These are phyloP conservation scores for Cavia aperea DNA, from an alignment of 2,113 vertebrate genomes.

Conservation along the genomic window DNA sequence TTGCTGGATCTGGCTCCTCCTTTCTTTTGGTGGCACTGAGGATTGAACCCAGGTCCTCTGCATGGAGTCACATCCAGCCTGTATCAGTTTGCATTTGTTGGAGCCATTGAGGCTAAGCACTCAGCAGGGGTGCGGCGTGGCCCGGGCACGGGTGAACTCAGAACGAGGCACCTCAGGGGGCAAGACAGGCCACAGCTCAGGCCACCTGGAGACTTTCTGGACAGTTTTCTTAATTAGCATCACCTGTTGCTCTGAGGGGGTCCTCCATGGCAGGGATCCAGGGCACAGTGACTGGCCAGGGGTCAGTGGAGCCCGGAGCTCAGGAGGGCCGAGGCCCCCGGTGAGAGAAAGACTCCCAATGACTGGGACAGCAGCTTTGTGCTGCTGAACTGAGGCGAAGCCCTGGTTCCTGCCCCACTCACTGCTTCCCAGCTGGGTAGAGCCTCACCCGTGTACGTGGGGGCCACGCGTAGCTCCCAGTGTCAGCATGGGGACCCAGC, in stretches of 20 bases:
- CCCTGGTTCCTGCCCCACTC: accelerated
- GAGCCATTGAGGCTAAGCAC: no score
- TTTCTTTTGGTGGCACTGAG: neutral
- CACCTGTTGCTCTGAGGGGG: no score
- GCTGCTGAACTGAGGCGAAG: no score
- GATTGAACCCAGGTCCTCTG: neutral
- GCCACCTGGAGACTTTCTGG: no score
- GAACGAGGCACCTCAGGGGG: no score
- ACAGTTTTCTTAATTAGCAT: no score
- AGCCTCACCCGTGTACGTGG: neutral
- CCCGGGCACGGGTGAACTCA: no score
- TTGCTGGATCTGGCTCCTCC: neutral
- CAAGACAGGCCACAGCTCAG: no score
- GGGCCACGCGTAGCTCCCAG: accelerated
- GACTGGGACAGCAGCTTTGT: no score
- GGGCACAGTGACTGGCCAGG: neutral
- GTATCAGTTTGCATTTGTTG: neutral
- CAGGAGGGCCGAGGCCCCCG: neutral
- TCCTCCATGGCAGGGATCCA: neutral
- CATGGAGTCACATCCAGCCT: neutral
- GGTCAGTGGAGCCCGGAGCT: neutral
- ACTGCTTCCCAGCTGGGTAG: neutral
- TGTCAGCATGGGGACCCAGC: neutral
- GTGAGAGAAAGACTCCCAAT: neutral
- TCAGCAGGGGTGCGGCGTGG: no score